Evolutionary conservation across 2,113 vertebrate genomes (phyloP).

Genomic region (Sisor rabdophorus): DNA sequence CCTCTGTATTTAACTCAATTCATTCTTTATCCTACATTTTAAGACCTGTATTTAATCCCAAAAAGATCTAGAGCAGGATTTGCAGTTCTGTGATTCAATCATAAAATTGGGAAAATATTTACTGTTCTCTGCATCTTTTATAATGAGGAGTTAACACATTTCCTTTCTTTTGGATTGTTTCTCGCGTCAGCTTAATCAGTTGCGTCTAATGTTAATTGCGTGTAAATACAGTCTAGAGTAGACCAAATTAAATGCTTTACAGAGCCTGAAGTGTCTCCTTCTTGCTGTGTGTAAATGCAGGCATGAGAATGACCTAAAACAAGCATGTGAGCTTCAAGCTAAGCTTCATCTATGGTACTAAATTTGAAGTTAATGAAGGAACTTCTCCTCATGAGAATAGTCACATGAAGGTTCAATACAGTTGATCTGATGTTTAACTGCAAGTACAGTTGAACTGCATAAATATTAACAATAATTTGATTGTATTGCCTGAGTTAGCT

Average conservation of each 20-base stretch:
- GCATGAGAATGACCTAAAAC: constrained; percentile 27
- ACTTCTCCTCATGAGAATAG: constrained; percentile 62
- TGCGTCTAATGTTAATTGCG: constrained; percentile 75
- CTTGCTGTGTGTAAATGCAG: constrained; percentile 59
- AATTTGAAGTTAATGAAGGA: constrained; percentile 66
- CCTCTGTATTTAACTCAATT: too few relatives aligned
- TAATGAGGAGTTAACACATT: constrained; percentile 37
- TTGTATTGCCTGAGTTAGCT: neutral
- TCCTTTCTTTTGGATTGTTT: constrained; percentile 50
- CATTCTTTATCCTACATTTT: too few relatives aligned
- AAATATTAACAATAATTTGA: neutral
- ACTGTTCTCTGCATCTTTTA: constrained; percentile 50
- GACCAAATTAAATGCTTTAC: constrained; percentile 75
- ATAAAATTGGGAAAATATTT: constrained; percentile 65
- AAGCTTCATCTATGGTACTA: constrained; percentile 55
- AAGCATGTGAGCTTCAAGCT: constrained; percentile 39
- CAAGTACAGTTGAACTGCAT: too few relatives aligned
- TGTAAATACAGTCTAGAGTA: constrained; percentile 72
- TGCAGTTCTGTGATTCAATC: too few relatives aligned
- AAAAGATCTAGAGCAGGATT: too few relatives aligned
- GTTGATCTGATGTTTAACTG: neutral
- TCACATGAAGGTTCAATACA: constrained; percentile 64
- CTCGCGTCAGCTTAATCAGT: constrained; percentile 74
- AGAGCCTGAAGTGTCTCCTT: constrained; percentile 67
- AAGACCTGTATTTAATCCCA: too few relatives aligned